Base-by-base conservation (phyloP, 2,888 invertebrate genomes). In the Caenorhabditis panamensis region DNA sequence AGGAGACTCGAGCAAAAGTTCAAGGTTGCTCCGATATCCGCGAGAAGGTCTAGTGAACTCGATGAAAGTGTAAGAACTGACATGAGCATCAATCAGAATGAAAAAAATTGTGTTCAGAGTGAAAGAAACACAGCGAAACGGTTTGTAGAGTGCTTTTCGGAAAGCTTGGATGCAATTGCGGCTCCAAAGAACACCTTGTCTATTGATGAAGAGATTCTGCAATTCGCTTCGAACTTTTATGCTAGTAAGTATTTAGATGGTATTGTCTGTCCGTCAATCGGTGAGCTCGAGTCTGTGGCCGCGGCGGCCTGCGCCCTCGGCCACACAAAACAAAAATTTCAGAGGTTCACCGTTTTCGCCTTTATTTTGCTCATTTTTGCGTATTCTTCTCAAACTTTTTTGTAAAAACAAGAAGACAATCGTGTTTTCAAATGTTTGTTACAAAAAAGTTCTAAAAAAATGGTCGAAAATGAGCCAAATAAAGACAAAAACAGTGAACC, bases 201-300 rank as follows among this genome's bases (percentile, higher is more conserved):
- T 8, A 72, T 88, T 31, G 88, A 88, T 68, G 81, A 83, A 20
- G 82, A 80, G 6, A 86, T 88, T 54, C 69, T 87, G 4, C 67
- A 79, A 18, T 88, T 88, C 63, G 69, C 88, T 9, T 73, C 87
- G 0, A 37, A 72, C 16, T 87, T 86, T 61, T 84, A 86, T 62
- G 71, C 77, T n/a, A 85, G 87, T 86, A 16, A 64, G 67, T 6
- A 41, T 6, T 9, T 41, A n/a, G n/a, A n/a, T n/a, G n/a, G n/a
- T n/a, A n/a, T n/a, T n/a, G n/a, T n/a, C n/a, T n/a, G n/a, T n/a
- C n/a, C n/a, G n/a, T n/a, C n/a, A n/a, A n/a, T n/a, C n/a, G n/a
- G n/a, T n/a, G n/a, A n/a, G n/a, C n/a, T n/a, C n/a, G n/a, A n/a
- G n/a, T n/a, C n/a, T n/a, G n/a, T n/a, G n/a, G n/a, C n/a, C n/a